Percentiles rank a stretch among this genome's conserved stretches.
phyloP scores from a whole-genome alignment of 2,888 invertebrate genomes.

The Agrilus cyanescens region DNA sequence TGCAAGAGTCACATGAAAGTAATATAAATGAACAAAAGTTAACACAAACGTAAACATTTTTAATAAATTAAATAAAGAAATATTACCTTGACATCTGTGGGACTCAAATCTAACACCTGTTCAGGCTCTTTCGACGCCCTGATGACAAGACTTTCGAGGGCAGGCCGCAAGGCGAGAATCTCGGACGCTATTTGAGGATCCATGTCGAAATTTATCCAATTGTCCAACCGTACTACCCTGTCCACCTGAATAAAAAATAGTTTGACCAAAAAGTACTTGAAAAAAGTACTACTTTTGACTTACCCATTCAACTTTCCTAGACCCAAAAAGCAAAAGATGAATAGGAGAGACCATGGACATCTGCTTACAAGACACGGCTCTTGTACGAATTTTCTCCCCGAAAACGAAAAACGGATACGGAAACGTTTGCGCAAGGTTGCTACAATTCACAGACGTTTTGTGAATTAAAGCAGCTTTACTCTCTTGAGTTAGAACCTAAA shows the following conservation, averaged over 20 bases:
- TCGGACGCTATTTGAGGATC: constrained; percentile 64
- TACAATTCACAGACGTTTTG: constrained; percentile 93
- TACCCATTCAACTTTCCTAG: constrained; percentile 72
- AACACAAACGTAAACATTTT: neutral
- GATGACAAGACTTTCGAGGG: constrained; percentile 74
- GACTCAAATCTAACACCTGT: constrained; percentile 51
- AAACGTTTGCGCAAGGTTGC: constrained; percentile 69
- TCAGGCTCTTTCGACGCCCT: constrained; percentile 72
- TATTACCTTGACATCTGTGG: constrained; percentile 50
- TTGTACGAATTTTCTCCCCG: constrained; percentile 93
- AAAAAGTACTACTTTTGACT: constrained; percentile 15
- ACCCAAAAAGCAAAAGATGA: constrained; percentile 84
- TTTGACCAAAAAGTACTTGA: neutral
- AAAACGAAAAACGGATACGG: constrained; percentile 95
- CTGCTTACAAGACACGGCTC: constrained; percentile 93
- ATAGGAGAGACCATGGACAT: constrained; percentile 88
- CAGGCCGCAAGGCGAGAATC: constrained; percentile 77
- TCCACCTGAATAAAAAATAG: constrained; percentile 40
- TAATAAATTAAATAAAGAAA: neutral
- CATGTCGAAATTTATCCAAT: constrained; percentile 90
- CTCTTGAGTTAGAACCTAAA: constrained; percentile 81
- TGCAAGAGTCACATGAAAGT: neutral
- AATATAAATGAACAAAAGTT: too few species aligned
- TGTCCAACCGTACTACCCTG: constrained; percentile 70
- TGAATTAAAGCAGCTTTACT: constrained; percentile 90